Evolutionary conservation across 2,113 vertebrate species (phyloP).

Genomic region (Myotis lucifugus): DNA sequence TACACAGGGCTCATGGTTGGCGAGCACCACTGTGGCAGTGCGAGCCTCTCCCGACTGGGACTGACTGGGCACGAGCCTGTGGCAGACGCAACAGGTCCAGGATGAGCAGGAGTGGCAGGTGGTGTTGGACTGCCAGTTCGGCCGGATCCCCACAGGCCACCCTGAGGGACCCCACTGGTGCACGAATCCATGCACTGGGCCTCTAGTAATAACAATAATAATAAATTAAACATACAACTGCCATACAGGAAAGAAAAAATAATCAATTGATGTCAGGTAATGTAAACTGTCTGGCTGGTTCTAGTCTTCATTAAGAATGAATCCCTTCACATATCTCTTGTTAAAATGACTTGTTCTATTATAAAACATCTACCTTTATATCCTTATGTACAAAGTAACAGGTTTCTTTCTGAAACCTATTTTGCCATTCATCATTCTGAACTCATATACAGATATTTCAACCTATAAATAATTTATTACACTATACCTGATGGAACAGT

Average conservation of each 20-base stretch:
- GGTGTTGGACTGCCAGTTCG: no score
- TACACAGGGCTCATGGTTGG: no score
- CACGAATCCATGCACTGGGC: no score
- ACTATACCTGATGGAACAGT: background rate
- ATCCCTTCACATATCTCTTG: background rate
- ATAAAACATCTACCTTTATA: background rate
- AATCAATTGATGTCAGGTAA: background rate
- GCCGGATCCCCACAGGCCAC: no score
- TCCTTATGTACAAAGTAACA: background rate
- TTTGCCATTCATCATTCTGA: background rate
- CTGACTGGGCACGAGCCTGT: no score
- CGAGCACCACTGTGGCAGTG: rapidly evolving
- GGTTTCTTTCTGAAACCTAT: background rate
- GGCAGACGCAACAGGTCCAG: no score
- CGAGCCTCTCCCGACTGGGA: no score
- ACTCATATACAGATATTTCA: background rate
- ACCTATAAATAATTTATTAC: background rate
- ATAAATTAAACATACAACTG: no score
- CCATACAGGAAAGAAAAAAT: no score
- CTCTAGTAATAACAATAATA: no score
- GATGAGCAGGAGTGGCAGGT: no score
- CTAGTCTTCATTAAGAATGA: background rate
- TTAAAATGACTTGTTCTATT: background rate
- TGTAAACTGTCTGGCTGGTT: background rate
- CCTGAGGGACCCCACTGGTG: no score